phyloP scores from a whole-genome alignment of 2,797 vertebrate species.

The Limnodromus scolopaceus region DNA sequence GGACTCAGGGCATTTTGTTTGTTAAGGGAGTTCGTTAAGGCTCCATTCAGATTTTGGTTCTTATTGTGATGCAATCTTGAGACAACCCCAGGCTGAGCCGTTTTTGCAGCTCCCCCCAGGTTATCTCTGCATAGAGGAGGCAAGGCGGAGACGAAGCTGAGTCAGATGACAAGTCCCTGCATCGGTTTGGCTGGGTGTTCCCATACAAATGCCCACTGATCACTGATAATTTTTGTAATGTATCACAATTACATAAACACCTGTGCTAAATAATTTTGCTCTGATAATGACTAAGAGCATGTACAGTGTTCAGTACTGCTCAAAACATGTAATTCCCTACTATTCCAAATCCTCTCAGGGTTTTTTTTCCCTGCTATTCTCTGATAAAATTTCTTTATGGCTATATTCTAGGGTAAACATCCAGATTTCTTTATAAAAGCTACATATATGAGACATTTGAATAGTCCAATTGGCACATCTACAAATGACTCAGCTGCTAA shows the following conservation, averaged over 20 bases:
- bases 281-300: slow-evolving; percentile 6
- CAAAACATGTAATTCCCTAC: not conserved
- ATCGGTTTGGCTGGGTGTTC: too few relatives aligned
- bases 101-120: too few relatives aligned
- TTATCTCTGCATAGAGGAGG: too few relatives aligned
- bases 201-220: not conserved
- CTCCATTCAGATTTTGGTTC: too few relatives aligned
- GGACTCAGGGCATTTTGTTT: too few relatives aligned
- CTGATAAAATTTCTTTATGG: not conserved
- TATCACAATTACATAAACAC: slow-evolving; percentile 53
- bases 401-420: not conserved
- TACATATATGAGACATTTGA: not conserved
- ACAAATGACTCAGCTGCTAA: not conserved
- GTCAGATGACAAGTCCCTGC: too few relatives aligned
- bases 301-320: not conserved
- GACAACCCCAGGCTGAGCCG: too few relatives aligned
- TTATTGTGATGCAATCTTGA: too few relatives aligned
- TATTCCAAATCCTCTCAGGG: not conserved
- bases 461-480: not conserved
- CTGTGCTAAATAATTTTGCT: slow-evolving; percentile 50
- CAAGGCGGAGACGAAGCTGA: too few relatives aligned
- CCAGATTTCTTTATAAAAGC: not conserved
- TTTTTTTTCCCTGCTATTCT: not conserved
- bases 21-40: too few relatives aligned
- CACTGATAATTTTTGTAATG: slow-evolving; percentile 34